Base-by-base conservation (phyloP, 1,140 invertebrate genomes). In the Brachionus paranguensis region DNA sequence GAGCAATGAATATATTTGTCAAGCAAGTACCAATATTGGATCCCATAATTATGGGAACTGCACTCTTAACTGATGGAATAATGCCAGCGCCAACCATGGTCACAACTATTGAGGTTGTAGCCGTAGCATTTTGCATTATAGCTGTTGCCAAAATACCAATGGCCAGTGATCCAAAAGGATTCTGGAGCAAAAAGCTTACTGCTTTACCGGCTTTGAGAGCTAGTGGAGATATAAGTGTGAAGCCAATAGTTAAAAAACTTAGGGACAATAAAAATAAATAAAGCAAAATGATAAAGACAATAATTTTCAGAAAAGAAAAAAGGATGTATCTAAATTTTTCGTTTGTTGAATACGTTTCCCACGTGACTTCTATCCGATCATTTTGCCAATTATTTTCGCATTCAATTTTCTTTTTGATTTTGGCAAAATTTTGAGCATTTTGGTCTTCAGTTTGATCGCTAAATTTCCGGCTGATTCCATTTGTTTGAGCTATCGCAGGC, bases 31-130 rank as follows among this genome's bases (percentile, higher is more conserved):
- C 92, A 72, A 92, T 91, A 86, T 92, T 92, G 27, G 91, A 89
- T 0, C 92, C 92, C 91, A 92, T 92, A n/a, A 92, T 88, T 78
- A 92, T 91, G 0, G 91, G 91, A 43, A 92, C 91, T 10, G 91
- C 91, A n/a, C 88, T 85, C 3, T 86, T 78, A 0, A 92, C 91
- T 43, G 37, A 17, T 0, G 87, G 85, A 43, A 92, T 41, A 27
- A 72, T 72, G 27, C 70, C 37, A 41, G 37, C 43, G 20, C 70
- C 70, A 41, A 93, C 91, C 91, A 93, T 92, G 60, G 91, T 90
- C 17, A 93, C 92, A 41, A 92, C 88, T 37, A 93, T 91, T 1
- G 91, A 92, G 0, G 91, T 92, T 3, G 91, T 91, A 1, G 92
- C 93, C 4, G 91, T 91, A 11, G 91, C 91, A 86, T 90, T 91